phyloP scores from a whole-genome alignment of 2,888 invertebrate genomes.

The Alloscopus bannaensis region DNA sequence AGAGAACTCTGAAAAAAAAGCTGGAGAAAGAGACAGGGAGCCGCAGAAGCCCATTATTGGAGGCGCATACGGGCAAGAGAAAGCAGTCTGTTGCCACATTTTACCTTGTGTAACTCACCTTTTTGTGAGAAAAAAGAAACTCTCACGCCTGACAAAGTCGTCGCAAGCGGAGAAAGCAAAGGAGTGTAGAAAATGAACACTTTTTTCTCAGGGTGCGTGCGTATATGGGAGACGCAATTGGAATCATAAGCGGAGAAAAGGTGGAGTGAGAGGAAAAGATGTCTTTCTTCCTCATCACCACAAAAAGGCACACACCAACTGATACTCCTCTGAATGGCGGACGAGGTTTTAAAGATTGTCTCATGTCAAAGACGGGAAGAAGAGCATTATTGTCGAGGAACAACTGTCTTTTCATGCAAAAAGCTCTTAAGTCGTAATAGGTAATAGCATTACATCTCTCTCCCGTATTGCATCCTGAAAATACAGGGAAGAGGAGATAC shows the following conservation, averaged over 20 bases:
- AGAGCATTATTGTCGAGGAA: slow-evolving; percentile 45
- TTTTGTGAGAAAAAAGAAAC: slow-evolving; percentile 18
- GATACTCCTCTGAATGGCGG: slow-evolving; percentile 61
- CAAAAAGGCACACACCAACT: slow-evolving; percentile 37
- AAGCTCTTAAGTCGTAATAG: slow-evolving; percentile 42
- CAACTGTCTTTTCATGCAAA: slow-evolving; percentile 56
- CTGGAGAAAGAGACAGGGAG: slow-evolving; percentile 44
- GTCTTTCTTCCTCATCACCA: slow-evolving; percentile 34
- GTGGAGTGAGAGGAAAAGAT: slow-evolving; percentile 34
- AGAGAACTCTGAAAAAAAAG: slow-evolving; percentile 9
- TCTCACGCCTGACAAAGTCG: neutral
- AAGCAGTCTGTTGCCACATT: slow-evolving; percentile 33
- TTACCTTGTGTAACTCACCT: slow-evolving; percentile 40
- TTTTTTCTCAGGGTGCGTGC: neutral
- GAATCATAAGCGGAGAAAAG: slow-evolving; percentile 11
- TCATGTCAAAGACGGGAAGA: slow-evolving; percentile 49
- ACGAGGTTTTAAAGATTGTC: slow-evolving; percentile 60
- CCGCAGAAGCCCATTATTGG: slow-evolving; percentile 58
- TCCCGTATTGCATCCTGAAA: no score
- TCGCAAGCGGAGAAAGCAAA: neutral
- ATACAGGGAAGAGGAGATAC: neutral
- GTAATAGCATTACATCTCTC: slow-evolving; percentile 47
- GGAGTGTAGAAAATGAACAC: neutral
- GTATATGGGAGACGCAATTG: neutral
- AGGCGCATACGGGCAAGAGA: slow-evolving; percentile 28